phyloP scores from a whole-genome alignment of 2,888 invertebrate genomes.

The Zelleria hepariella region DNA sequence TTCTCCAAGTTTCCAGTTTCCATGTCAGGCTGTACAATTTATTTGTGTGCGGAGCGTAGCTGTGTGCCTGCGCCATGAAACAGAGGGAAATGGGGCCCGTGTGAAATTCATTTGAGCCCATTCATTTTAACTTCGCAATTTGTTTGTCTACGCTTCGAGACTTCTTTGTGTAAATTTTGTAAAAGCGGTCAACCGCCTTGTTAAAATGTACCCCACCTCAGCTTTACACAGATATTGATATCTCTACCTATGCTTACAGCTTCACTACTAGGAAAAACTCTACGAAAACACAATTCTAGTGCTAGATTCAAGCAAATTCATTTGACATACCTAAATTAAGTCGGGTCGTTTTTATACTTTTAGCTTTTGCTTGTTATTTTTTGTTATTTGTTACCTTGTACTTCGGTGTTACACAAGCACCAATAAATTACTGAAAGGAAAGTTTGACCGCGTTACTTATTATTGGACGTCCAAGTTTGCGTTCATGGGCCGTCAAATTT shows the following conservation, averaged over 20 bases:
- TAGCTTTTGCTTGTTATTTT: too few relatives aligned
- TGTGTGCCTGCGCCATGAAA: conserved; percentile 13
- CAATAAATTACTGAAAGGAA: conserved; percentile 16
- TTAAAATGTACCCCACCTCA: not conserved
- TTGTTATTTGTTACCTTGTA: not conserved
- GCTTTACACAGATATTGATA: not conserved
- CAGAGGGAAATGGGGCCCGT: conserved; percentile 7
- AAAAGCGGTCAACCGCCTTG: not conserved
- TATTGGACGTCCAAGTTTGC: conserved; percentile 26
- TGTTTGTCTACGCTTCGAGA: conserved; percentile 5
- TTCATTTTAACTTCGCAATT: conserved; percentile 12
- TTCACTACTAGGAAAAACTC: too few relatives aligned
- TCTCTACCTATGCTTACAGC: too few relatives aligned
- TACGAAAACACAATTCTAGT: too few relatives aligned
- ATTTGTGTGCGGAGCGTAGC: conserved; percentile 44
- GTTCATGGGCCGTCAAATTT: conserved; percentile 47
- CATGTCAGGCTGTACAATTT: conserved; percentile 29
- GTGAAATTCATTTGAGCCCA: conserved; percentile 32
- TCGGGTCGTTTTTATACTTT: too few relatives aligned
- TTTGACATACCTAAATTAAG: too few relatives aligned
- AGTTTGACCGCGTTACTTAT: conserved; percentile 25
- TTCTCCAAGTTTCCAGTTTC: not conserved
- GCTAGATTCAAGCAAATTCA: too few relatives aligned
- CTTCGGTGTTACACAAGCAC: not conserved
- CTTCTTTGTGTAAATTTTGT: conserved; percentile 12